Base-by-base conservation (phyloP, 2,797 vertebrate genomes). In the Brachyrhaphis roseni region DNA sequence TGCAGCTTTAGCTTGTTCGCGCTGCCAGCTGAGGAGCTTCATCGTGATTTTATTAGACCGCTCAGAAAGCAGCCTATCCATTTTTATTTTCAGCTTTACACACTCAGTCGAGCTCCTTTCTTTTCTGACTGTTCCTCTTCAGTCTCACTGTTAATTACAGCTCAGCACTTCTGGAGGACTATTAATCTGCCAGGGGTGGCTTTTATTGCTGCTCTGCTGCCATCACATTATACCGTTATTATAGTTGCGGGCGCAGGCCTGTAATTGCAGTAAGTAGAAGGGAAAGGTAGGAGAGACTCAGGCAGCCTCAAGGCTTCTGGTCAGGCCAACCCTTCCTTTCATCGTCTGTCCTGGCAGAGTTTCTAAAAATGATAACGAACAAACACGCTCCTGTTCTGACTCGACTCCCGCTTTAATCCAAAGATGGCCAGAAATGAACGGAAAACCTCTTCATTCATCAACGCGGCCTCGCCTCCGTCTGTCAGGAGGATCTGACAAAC, bases 201-300 rank as follows among this genome's bases (percentile, higher is more conserved):
- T 95, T 95, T 96, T 96, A 96, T 93, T 95, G 95, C 94, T 86
- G 91, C 91, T 94, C 87, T 95, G 93, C 93, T 93, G 94, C 95
- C 94, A 95, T 95, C 93, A 94, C 92, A 95, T 96, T 95, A 95
- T 96, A 93, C 94, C 88, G 87, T 94, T 95, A 96, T 96, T 96
- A 96, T 96, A 96, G 95, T 93, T 93, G 93, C 84, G 94, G 92
- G 87, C 86, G 86, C 77, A 95, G 87, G 91, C 91, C 95, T 96
- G 91, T 96, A 96, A 96, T 96, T 96, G 93, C 90, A 88, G 71
- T 95, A 95, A 95, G 93, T 94, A 94, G 93, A 94, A 94, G 94
- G 94, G 86, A 94, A 93, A 95, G 89, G 93, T 92, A 93, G 89
- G 87, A 91, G 82, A 91, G 90, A 94, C 85, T 92, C 72, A 28